Conservation (phyloP, 2,113 vertebrate genomes). For the Bucco capensis region DNA sequence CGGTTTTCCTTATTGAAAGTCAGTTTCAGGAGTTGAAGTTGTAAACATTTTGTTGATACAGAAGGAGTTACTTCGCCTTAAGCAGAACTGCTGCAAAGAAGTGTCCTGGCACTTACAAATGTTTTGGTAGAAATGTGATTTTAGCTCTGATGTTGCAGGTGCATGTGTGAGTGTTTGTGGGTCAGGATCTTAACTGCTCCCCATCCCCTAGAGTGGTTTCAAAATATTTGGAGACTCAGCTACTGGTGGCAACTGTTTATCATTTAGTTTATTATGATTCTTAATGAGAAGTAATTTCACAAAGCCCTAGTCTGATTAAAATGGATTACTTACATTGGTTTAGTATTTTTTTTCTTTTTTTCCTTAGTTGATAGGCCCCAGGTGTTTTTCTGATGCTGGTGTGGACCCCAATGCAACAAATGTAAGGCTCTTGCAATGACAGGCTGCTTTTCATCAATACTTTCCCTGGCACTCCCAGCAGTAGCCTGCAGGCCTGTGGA, state of each 20-base stretch:
- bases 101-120: background rate
- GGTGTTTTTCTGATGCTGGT: background rate
- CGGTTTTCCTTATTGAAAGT: background rate
- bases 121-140: background rate
- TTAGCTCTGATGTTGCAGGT: background rate
- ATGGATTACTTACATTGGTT: background rate
- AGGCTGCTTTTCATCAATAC: background rate
- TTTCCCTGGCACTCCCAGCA: background rate
- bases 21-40: background rate
- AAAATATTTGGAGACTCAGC: background rate
- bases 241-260: background rate
- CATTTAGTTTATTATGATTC: background rate
- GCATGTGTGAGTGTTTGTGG: accelerated
- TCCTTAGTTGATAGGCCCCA: background rate
- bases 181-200: background rate
- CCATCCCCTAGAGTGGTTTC: accelerated
- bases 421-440: background rate
- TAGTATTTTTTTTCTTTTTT: background rate
- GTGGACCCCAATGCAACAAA: background rate
- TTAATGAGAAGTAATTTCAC: background rate
- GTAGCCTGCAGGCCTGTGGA: background rate
- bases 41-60: background rate
- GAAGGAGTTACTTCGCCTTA: background rate
- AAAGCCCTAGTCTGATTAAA: background rate
- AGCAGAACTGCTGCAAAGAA: background rate